phyloP scores from a whole-genome alignment of 1,140 invertebrate genomes.

The Anthonomus grandis region DNA sequence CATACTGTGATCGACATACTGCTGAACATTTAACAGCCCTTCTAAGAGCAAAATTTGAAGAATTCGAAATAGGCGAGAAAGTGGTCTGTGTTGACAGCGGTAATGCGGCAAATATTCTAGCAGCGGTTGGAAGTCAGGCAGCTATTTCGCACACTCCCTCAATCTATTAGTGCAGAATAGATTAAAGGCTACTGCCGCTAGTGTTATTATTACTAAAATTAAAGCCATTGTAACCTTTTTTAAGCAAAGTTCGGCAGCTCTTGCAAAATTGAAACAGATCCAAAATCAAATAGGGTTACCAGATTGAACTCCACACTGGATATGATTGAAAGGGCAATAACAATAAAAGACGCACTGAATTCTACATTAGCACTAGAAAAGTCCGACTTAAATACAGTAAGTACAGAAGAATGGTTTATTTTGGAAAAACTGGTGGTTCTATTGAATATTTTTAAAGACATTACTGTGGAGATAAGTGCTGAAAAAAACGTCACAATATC shows the following conservation, averaged over 20 bases:
- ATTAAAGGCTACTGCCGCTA: background rate
- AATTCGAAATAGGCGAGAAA: constrained; percentile 7
- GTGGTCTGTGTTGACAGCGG: constrained; percentile 7
- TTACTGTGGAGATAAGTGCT: constrained; percentile 3
- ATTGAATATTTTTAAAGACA: too few relatives aligned
- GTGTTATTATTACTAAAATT: constrained; percentile 3
- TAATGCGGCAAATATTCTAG: constrained; percentile 10
- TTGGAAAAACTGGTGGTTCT: background rate
- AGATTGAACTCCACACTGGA: background rate
- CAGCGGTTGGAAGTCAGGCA: constrained; percentile 2
- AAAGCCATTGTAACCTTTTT: constrained; percentile 6
- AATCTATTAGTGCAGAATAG: constrained; percentile 5
- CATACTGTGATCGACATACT: constrained; percentile 6
- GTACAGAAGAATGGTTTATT: constrained; percentile 3
- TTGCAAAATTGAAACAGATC: constrained; percentile 5
- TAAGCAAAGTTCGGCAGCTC: constrained; percentile 9
- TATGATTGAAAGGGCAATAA: constrained; percentile 2
- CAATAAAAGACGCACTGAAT: background rate
- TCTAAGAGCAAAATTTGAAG: constrained; percentile 1
- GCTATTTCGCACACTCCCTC: constrained; percentile 11
- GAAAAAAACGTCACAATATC: constrained; percentile 1
- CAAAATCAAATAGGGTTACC: background rate
- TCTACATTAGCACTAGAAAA: constrained; percentile 1
- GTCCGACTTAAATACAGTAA: constrained; percentile 2
- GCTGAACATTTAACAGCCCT: constrained; percentile 2